These are phyloP conservation scores for Microctenopoma steveboyesi DNA, from an alignment of 2,797 vertebrate genomes.

Conservation along the genomic window DNA sequence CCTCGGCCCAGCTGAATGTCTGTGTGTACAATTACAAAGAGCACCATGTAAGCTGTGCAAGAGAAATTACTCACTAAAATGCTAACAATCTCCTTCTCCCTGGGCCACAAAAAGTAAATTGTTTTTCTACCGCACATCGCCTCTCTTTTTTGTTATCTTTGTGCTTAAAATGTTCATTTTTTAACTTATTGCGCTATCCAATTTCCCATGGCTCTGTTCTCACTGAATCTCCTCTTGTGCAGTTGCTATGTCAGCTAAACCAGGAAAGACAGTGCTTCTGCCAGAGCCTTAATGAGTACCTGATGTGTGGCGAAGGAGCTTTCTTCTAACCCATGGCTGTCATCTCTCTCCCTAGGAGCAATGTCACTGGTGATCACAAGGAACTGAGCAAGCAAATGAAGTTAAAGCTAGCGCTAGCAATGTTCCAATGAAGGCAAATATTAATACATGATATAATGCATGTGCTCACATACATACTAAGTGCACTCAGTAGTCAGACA, in stretches of 20 bases:
- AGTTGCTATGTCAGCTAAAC: constrained; percentile 38
- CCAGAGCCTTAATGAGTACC: constrained; percentile 39
- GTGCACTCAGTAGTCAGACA: constrained; percentile 38
- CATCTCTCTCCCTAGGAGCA: constrained; percentile 23
- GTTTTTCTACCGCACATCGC: not conserved
- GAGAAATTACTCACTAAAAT: constrained; percentile 40
- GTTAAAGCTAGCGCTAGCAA: constrained; percentile 20
- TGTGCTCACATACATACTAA: constrained; percentile 33
- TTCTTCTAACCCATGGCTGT: constrained; percentile 42
- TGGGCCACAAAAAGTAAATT: constrained; percentile 21
- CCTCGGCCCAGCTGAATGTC: constrained; percentile 24
- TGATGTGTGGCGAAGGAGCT: constrained; percentile 19
- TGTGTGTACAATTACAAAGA: constrained; percentile 39
- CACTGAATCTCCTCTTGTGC: not conserved
- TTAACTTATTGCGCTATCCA: not conserved
- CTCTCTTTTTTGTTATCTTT: constrained; percentile 12
- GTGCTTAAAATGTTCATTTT: not conserved
- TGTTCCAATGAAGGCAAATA: constrained; percentile 51
- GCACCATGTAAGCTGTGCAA: constrained; percentile 17
- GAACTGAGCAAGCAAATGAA: constrained; percentile 48
- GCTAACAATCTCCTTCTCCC: constrained; percentile 20
- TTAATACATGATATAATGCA: constrained; percentile 39
- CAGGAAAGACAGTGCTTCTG: not conserved
- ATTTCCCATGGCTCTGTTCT: constrained; percentile 10
- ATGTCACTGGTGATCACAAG: constrained; percentile 24